Evolutionary conservation across 1,140 invertebrate species (phyloP), one percentile per base, ranked within the genome.

Genomic region (Centruroides vittatus): DNA sequence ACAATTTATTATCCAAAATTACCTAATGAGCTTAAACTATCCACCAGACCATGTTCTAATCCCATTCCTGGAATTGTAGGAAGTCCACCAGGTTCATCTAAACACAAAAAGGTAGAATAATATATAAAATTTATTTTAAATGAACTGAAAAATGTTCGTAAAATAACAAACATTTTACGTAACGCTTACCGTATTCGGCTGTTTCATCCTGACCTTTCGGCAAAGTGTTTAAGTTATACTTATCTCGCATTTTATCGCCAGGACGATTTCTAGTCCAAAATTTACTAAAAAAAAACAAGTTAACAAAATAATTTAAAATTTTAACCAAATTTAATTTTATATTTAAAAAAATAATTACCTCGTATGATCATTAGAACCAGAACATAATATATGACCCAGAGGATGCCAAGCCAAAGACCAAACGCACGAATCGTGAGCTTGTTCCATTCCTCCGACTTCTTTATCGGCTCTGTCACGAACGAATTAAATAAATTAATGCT

Each of bases 371-470:
- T 98, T 98, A 35, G 93, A 97, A 5, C 95, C 94, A 4, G 94
- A 96, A 70, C 93, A 96, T 3, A 99, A 76, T 67, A 99, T 98
- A 73, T 99, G 97, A 6, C 97, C 97, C 5, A 99, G 74, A 2
- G 97, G 97, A 81, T 99, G 97, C 96, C 97, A 99, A 34, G 93
- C 90, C 65, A 99, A 77, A 12, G 92, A 91, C 96, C 96, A 99
- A 1, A 99, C 93, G 71, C 98, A 98, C 69, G 92, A 96, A 74
- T 99, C 96, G 75, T 99, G 96, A 35, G 95, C 96, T 70, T 93
- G 86, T 76, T 99, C 95, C 70, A 99, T 96, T 35, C 88, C 85
- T 5, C 95, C 96, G 41, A 99, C 88, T 81, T 99, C 96, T 76
- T 98, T 96, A 70, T 98, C 93, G 65, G 89, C 90, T 4, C 92